Evolutionary conservation across 2,888 invertebrate genomes (phyloP).

Genomic region (Sepioteuthis lessoniana): DNA sequence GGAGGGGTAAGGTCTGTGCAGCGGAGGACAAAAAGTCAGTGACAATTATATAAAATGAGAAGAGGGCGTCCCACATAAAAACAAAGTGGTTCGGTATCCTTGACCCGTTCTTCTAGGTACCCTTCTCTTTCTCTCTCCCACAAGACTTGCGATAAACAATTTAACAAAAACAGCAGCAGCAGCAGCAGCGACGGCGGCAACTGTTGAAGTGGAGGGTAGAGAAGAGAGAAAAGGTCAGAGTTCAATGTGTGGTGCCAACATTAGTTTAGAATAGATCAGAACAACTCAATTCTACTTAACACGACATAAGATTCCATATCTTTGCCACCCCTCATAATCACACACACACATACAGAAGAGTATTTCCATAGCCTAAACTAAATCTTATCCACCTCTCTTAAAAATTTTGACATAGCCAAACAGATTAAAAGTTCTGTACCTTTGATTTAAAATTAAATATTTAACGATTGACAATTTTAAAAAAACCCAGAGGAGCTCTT

Average conservation of each 20-base stretch:
- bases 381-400: too few species aligned
- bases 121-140: neutral
- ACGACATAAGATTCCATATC: neutral
- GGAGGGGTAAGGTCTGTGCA: neutral
- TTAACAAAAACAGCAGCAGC: constrained; percentile 33
- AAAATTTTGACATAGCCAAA: too few species aligned
- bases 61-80: neutral
- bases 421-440: too few species aligned
- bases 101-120: neutral
- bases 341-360: too few species aligned
- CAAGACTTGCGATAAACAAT: neutral
- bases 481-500: too few species aligned
- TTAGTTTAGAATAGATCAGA: neutral
- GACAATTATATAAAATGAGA: neutral
- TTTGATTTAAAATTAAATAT: too few species aligned
- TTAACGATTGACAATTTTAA: too few species aligned
- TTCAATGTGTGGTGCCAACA: neutral
- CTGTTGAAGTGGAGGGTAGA: neutral
- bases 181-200: neutral
- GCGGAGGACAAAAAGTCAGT: neutral
- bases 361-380: too few species aligned
- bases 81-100: neutral
- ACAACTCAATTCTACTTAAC: neutral
- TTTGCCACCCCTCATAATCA: neutral
- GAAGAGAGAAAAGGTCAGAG: neutral